These are phyloP conservation scores for Thalassoma bifasciatum DNA, from an alignment of 2,113 vertebrate genomes.

Conservation along the genomic window DNA sequence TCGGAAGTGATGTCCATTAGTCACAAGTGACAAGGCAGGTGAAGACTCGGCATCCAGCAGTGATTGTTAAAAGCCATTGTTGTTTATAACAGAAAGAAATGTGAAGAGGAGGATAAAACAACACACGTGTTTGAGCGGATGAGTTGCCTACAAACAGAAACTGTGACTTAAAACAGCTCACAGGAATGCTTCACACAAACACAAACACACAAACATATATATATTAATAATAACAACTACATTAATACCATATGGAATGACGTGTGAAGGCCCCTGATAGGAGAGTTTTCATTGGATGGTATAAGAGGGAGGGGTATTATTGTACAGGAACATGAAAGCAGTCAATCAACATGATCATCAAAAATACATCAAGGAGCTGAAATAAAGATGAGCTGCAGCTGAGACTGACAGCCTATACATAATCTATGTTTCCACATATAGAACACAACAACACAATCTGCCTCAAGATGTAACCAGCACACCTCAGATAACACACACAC, in stretches of 20 bases:
- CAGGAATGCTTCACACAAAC: no score
- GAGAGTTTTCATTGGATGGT: constrained; percentile 15
- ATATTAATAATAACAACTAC: no score
- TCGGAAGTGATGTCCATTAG: constrained; percentile 77
- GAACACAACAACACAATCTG: constrained; percentile 19
- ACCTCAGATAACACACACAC: constrained; percentile 15
- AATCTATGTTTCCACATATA: constrained; percentile 19
- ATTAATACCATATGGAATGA: constrained; percentile 22
- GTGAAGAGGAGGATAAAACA: constrained; percentile 23
- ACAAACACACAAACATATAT: no score
- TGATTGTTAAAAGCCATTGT: constrained; percentile 61
- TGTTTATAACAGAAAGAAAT: constrained; percentile 57
- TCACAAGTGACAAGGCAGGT: constrained; percentile 76
- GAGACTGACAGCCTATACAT: constrained; percentile 17
- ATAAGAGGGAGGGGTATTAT: not conserved
- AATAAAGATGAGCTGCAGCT: constrained; percentile 32
- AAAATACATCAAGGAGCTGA: constrained; percentile 56
- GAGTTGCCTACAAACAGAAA: constrained; percentile 31
- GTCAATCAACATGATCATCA: constrained; percentile 53
- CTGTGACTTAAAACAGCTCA: constrained; percentile 26
- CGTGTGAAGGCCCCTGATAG: not conserved
- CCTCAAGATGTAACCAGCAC: constrained; percentile 47
- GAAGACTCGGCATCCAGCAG: constrained; percentile 63
- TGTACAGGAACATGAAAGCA: constrained; percentile 38
- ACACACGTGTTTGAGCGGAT: constrained; percentile 22